Evolutionary conservation across 2,797 vertebrate genomes (phyloP), one percentile per base, ranked within the genome.

Genomic region (Microchirus variegatus): DNA sequence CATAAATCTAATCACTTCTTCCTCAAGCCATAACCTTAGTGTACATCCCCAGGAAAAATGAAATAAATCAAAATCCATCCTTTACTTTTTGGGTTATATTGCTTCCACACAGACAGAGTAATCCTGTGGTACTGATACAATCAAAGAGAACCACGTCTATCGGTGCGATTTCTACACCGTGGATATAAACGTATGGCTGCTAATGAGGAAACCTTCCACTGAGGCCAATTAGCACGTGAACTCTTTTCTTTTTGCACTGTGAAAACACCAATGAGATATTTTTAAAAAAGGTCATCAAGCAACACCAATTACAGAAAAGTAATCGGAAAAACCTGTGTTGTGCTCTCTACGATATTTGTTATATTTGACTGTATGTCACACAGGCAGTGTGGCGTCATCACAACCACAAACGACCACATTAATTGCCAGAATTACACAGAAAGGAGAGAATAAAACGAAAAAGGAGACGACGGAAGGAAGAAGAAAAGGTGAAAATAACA

Each of bases 401-500:
- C 11, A 36, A 22, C 4, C n/a, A 14, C n/a, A n/a, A n/a, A n/a
- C n/a, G n/a, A n/a, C 11, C 15, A 14, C 4, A 3, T 37, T 43
- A 59, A 66, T 63, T n/a, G 17, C 4, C 22, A 50, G 5, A 55
- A 16, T 43, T 40, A 42, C n/a, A n/a, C n/a, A n/a, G 40, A 51
- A 18, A 65, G 9, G 15, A 11, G 6, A 18, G 7, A 44, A 46
- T 47, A 1, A 0, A 3, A 4, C 13, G 45, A 18, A 35, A 35
- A 18, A 13, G 9, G 15, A 55, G 7, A 38, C 19, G 38, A 49
- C 1, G 16, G 35, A 59, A 63, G 35, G 64, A 17, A 62, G 11
- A 17, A 36, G 47, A 52, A 66, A 76, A 77, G 70, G 67, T 75
- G 78, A 61, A 76, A 80, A 77, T 61, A 62, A 65, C 10, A 22